Base-by-base conservation (phyloP, 2,797 vertebrate genomes). In the Oryzias sinensis region DNA sequence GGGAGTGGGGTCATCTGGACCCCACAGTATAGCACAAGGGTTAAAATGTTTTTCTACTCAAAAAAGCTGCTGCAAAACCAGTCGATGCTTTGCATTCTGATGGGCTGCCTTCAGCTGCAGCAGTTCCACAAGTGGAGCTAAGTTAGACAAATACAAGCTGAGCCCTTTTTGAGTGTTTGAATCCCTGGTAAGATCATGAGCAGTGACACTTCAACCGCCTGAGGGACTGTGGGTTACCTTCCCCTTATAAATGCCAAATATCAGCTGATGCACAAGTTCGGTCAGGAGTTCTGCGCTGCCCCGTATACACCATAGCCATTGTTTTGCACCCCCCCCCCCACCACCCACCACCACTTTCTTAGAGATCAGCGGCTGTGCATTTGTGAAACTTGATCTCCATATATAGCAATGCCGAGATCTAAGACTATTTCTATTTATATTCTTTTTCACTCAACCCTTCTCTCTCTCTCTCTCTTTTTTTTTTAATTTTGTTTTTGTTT, bases 371-470 rank as follows among this genome's bases (percentile, higher is more conserved):
- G 48, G 17, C 52, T 29, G 45, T 53, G 53, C 78, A 76, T 74
- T 63, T 81, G 8, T 8, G 29, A 33, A 33, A 33, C 7, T 9
- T 33, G 8, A 87, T 88, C 72, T 82, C 90, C 90, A 85, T 92
- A 91, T 92, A 92, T 91, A 91, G 91, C 81, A 77, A 79, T 63
- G 86, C 63, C 64, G 77, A 75, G 72, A 81, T 82, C 85, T 85
- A 70, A 62, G 80, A 70, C 74, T 56, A 74, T 75, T 81, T 87
- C 88, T 91, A 91, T 91, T 91, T 91, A 86, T 87, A 88, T 79
- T 88, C 83, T 57, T 33, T 68, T 85, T 84, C 74, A 70, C 77
- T 71, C 79, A 53, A 62, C 70, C 68, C 63, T 44, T 65, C 53
- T 73, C 71, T 81, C 17, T 68, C 63, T n/a, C n/a, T 61, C 48